Evolutionary conservation across 2,888 invertebrate species (phyloP).

Genomic region (Ryuthela nishihirai): DNA sequence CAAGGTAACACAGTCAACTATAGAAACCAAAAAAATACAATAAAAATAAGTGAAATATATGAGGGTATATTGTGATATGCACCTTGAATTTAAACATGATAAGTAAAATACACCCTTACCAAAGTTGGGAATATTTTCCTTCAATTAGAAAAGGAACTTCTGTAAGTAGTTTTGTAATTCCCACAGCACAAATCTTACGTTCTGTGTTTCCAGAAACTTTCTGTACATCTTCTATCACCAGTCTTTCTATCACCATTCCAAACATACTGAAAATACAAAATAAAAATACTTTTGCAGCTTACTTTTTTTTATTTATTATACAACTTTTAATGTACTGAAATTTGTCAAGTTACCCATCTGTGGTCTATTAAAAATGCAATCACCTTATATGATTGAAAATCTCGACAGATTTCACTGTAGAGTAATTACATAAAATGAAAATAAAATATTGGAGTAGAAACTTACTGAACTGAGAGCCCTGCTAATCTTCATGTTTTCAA

Average conservation of each 20-base stretch:
- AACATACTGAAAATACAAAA: conserved; percentile 67
- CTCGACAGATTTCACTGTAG: too few species aligned
- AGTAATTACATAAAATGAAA: too few species aligned
- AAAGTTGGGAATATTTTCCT: conserved; percentile 60
- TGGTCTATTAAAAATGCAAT: too few species aligned
- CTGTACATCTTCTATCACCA: conserved; percentile 79
- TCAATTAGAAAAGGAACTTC: conserved; percentile 66
- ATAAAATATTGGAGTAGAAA: too few species aligned
- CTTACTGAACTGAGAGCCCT: too few species aligned
- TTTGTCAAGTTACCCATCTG: too few species aligned
- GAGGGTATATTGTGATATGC: too few species aligned
- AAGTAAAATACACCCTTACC: conserved; percentile 52
- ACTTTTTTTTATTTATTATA: too few species aligned
- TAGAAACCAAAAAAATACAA: not conserved
- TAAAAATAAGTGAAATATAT: not conserved
- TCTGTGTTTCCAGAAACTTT: conserved; percentile 79
- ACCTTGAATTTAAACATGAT: too few species aligned
- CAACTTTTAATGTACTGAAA: too few species aligned
- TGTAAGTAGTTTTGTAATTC: conserved; percentile 77
- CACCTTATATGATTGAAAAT: too few species aligned
- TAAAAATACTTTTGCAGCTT: not conserved
- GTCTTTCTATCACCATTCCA: conserved; percentile 88
- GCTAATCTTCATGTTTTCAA: too few species aligned
- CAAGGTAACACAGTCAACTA: not conserved
- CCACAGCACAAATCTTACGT: conserved; percentile 86